Evolutionary conservation across 1,140 invertebrate genomes (phyloP), one percentile per base, ranked within the genome.

Genomic region (Helicoverpa zea): DNA sequence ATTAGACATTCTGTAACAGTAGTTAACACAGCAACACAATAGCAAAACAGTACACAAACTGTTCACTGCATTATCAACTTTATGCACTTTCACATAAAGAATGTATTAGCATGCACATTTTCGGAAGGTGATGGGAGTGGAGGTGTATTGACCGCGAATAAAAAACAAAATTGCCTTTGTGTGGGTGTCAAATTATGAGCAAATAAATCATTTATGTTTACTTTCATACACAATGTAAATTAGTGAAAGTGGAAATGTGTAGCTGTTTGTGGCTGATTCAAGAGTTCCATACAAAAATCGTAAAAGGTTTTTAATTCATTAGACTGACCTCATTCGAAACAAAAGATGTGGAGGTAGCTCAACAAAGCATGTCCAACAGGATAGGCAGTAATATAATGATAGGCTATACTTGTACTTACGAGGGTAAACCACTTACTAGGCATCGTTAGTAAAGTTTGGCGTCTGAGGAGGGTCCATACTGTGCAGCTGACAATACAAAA

Each of bases 401-500:
- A 51, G 14, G 13, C 49, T 43, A 18, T 35, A 66, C 18, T 79
- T 68, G 51, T 70, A 79, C 64, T 79, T 79, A 68, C 64, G 52
- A 79, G 43, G 70, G 29, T 68, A 52, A 58, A 79, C 76, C 76
- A 79, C 98, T 98, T 97, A 99, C 98, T 97, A 99, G 88, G 98
- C 97, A 91, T 99, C 98, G 93, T 99, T 99, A 91, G 98, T 98
- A 94, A 99, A 99, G 92, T 97, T 97, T 66, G 98, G 98, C 83
- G 97, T 96, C 94, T 98, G 98, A 81, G 98, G 98, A 81, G 98
- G 97, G 86, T 99, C 98, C 90, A 98, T 96, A 91, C 98, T 98
- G 95, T 99, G 97, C 87, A 99, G 96, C 95, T 99, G 98, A 94
- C 97, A 97, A 95, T 99, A 98, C 73, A 99, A 96, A 81, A 99